A percentile compares a stretch with the other conserved stretches of the same genome.
These are phyloP conservation scores for Eulemur rubriventer DNA, from an alignment of 2,797 vertebrate genomes.

Conservation along the genomic window DNA sequence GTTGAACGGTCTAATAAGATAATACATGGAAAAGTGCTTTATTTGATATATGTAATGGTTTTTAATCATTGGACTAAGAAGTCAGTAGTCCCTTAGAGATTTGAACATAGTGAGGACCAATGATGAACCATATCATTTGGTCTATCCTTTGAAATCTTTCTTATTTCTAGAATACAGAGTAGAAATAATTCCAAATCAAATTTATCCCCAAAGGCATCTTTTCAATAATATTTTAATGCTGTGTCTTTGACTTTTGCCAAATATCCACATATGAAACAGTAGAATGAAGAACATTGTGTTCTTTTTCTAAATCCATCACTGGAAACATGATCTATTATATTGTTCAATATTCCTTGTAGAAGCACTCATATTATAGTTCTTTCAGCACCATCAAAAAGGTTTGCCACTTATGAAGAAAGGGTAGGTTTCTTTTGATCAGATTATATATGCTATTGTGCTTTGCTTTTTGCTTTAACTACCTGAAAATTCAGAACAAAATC, in stretches of 20 bases:
- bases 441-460: constrained; percentile 19
- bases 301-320: constrained; percentile 42
- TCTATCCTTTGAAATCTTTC: background rate
- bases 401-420: background rate
- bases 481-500: constrained; percentile 49
- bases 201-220: background rate
- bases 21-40: background rate
- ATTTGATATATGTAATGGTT: background rate
- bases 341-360: constrained; percentile 26
- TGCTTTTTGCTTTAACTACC: constrained; percentile 20
- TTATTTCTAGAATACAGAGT: background rate
- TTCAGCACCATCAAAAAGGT: constrained; percentile 41
- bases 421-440: background rate
- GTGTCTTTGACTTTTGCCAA: constrained; percentile 9
- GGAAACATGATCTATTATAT: constrained; percentile 39
- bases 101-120: background rate
- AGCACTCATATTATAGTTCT: constrained; percentile 2
- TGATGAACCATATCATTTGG: background rate
- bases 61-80: constrained; percentile 9
- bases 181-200: constrained; percentile 19
- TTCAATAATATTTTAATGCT: constrained; percentile 19
- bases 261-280: constrained; percentile 26
- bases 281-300: background rate
- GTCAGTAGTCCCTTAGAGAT: background rate
- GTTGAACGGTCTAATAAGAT: background rate